phyloP scores from a whole-genome alignment of 2,888 invertebrate species.

The Synergus laeviventris region DNA sequence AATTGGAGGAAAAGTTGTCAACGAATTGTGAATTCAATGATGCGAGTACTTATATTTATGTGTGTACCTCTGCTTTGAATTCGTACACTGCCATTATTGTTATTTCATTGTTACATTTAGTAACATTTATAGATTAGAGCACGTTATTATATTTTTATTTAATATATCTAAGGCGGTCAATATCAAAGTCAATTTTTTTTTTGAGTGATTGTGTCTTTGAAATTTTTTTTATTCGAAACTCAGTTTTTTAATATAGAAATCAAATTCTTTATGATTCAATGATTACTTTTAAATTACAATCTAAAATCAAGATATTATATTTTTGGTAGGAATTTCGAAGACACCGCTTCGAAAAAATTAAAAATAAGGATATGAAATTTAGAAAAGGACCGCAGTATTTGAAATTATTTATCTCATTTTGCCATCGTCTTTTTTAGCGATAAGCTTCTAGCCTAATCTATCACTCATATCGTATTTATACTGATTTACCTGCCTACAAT shows the following conservation, averaged over 20 bases:
- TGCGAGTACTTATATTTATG: slow-evolving; percentile 34
- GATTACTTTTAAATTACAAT: not conserved
- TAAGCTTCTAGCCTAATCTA: slow-evolving; percentile 8
- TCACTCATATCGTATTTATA: slow-evolving; percentile 14
- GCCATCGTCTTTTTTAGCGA: slow-evolving; percentile 3
- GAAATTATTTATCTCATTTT: not conserved
- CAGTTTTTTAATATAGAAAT: not conserved
- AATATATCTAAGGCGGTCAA: slow-evolving; percentile 10
- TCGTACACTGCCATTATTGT: slow-evolving; percentile 38
- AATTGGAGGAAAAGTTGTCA: not conserved
- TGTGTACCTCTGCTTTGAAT: slow-evolving; percentile 36
- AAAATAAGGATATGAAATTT: not conserved
- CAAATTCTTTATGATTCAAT: not conserved
- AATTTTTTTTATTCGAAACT: slow-evolving; percentile 9
- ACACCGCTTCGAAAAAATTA: not conserved
- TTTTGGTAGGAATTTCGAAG: not conserved
- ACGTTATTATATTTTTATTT: slow-evolving; percentile 32
- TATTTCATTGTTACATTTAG: slow-evolving; percentile 13
- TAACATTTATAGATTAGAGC: slow-evolving; percentile 34
- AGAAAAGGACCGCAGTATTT: not conserved
- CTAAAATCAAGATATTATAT: not conserved
- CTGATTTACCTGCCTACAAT: slow-evolving; percentile 19
- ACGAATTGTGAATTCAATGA: slow-evolving; percentile 30
- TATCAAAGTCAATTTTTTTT: not conserved
- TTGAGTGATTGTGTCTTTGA: not conserved